Evolutionary conservation across 2,797 vertebrate species (phyloP), one percentile per base, ranked within the genome.

Genomic region (Limnodromus scolopaceus): DNA sequence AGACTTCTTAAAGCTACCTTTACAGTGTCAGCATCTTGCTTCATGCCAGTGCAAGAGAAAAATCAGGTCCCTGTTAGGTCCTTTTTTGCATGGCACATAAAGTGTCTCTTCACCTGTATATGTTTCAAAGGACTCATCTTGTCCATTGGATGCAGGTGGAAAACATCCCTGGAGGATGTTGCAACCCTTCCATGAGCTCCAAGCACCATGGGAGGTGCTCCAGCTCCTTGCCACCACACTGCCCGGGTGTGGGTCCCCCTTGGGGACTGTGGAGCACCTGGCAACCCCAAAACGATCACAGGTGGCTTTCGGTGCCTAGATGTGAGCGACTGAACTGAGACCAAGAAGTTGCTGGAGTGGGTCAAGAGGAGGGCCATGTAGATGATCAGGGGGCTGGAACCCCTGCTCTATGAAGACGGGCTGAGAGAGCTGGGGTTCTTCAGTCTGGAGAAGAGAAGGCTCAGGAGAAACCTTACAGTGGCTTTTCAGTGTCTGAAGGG

Each of bases 231-330:
- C 51, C 64, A 61, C 14, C 36, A 32, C 36, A 38, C 7, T 8
- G 5, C 9, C 2, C 1, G 6, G 32, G 25, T 2, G 1, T 0
- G 3, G 19, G 61, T 41, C 24, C 7, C 14, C 58, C 24, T 20
- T 4, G 12, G 65, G 17, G 10, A 34, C 39, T 45, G 36, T 1
- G 3, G 2, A 24, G 55, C 46, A 23, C 43, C 32, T 48, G 63
- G 39, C 36, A 36, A 10, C 76, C 87, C 55, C 53, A 41, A 54
- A 23, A 20, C 1, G 3, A 0, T 65, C 54, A 43, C 32, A 58
- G 6, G 16, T 23, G 48, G 27, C 23, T 84, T 84, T 63, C 63
- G 63, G 27, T 63, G 36, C 48, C 53, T 41, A 8, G 5, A 23
- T 51, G 19, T 19, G 25, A 87, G 23, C 20, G 32, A 34, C 32